Evolutionary conservation across 2,888 invertebrate genomes (phyloP), one percentile per base, ranked within the genome.

Genomic region (Alitta virens): DNA sequence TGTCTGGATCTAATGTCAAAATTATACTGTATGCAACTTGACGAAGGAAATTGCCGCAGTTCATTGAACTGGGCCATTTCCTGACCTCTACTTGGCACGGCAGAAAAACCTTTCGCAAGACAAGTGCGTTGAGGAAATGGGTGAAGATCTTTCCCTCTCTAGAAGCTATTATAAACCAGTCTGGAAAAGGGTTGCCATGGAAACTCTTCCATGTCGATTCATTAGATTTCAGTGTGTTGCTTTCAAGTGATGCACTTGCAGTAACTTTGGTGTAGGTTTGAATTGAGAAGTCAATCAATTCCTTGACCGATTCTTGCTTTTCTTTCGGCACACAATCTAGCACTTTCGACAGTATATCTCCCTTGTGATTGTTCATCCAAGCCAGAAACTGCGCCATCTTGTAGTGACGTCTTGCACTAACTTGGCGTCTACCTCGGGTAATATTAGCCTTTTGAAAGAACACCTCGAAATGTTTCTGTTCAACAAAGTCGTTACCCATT

Each of bases 401-500:
- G 14, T 33, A 21, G 3, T 40, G 40, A 5, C 46, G 42, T 18
- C 53, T 26, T 3, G 24, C 3, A 16, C 21, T 18, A 9, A 25
- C n/a, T 14, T 54, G 43, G 1, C 16, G 16, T 18, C 27, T 53
- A 2, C 43, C 27, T 14, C n/a, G n/a, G 38, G 40, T 84, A 42
- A 88, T 72, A 75, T 87, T 87, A 5, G 74, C 60, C n/a, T 63
- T 64, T 16, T 84, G 80, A 74, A 89, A 90, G 78, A 94, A 92
- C 68, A 87, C 86, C 1, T 83, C 84, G 75, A 94, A 92, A 0
- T 65, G 63, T 42, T 61, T 63, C 12, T 66, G 85, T 43, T 88
- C 85, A 9, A 94, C 88, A 82, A 90, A 94, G 82, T 96, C 96
- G 84, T 96, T 96, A 1, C 95, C 96, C 7, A 94, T 83, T 40